A percentile compares a stretch with the other conserved stretches of the same genome.
These are phyloP conservation scores for Euphydryas editha DNA, from an alignment of 2,888 invertebrate genomes.

Conservation along the genomic window DNA sequence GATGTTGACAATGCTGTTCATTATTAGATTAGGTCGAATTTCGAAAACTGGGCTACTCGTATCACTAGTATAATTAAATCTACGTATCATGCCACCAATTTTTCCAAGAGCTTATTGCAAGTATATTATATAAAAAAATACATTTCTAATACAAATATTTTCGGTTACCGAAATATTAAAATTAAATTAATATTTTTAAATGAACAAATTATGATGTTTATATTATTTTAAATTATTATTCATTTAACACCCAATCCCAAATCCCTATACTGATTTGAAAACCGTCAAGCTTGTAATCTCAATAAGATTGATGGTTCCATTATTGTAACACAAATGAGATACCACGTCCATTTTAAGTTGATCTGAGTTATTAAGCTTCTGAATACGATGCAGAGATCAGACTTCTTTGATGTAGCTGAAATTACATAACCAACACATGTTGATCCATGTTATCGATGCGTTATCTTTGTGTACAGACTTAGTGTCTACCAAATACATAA, in stretches of 20 bases:
- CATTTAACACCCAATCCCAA: conserved; percentile 32
- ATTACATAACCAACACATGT: conserved; percentile 24
- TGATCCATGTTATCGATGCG: conserved; percentile 17
- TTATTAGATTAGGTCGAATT: too few relatives aligned
- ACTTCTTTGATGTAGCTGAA: conserved; percentile 25
- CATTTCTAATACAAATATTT: too few relatives aligned
- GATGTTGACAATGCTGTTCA: too few relatives aligned
- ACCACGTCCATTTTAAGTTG: conserved; percentile 25
- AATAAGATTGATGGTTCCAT: conserved; percentile 46
- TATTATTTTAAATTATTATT: conserved; percentile 17
- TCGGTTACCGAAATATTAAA: neutral
- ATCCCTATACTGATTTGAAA: conserved; percentile 43
- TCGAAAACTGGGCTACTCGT: too few relatives aligned
- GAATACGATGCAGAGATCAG: conserved; percentile 12
- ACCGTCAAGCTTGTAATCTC: conserved; percentile 45
- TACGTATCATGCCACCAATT: too few relatives aligned
- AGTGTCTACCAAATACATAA: neutral
- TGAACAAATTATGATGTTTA: conserved; percentile 1
- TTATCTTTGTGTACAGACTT: conserved; percentile 19
- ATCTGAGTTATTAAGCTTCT: conserved; percentile 8
- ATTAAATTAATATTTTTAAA: neutral
- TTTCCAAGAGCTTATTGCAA: too few relatives aligned
- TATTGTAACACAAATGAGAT: conserved; percentile 43
- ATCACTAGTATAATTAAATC: too few relatives aligned
- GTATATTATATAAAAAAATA: too few relatives aligned